Base-by-base conservation (phyloP, 1,140 invertebrate genomes). In the Rhysida immarginata region DNA sequence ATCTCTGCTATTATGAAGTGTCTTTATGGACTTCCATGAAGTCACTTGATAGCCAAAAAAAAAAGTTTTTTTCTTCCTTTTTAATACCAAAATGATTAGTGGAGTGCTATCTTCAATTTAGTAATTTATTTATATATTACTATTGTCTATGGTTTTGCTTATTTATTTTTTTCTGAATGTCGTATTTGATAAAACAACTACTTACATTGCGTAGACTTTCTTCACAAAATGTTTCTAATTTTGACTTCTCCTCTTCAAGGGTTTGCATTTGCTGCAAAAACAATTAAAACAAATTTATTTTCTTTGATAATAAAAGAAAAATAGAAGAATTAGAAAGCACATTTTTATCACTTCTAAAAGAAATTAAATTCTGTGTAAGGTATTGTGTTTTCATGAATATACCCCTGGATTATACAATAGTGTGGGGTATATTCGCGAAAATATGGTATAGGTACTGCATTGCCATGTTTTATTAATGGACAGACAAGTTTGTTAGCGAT, bases 171-270 rank as follows among this genome's bases (percentile, higher is more conserved):
- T 8, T 35, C 16, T 35, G 5, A 8, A 35, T 16, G 16, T 5
- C 16, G 29, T 5, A 51, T 3, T 25, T 11, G 8, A 27, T 8
- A 25, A 16, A 25, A 5, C 2, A 5, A 51, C 24, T 11, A 35
- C 82, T 83, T 75, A 92, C 88, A 68, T 87, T 88, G 73, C 88
- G 90, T 62, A 90, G 77, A 70, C 87, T 88, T 71, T 88, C 85
- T 67, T 91, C 86, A 65, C 87, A 90, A 68, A 90, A 91, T 23
- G 83, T 78, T 67, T 91, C 87, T 63, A 92, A 74, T 75, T 89
- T 90, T 18, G 84, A 83, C 73, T 89, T 87, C 68, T 91, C 87
- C 65, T 91, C 87, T 70, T 91, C 87, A 63, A 91, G 71, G 62
- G 86, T 79, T 76, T 91, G 87, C 80, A 91, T 83, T 66, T 84